phyloP scores from a whole-genome alignment of 23 tunicate genomes.

The Styela plicata region DNA sequence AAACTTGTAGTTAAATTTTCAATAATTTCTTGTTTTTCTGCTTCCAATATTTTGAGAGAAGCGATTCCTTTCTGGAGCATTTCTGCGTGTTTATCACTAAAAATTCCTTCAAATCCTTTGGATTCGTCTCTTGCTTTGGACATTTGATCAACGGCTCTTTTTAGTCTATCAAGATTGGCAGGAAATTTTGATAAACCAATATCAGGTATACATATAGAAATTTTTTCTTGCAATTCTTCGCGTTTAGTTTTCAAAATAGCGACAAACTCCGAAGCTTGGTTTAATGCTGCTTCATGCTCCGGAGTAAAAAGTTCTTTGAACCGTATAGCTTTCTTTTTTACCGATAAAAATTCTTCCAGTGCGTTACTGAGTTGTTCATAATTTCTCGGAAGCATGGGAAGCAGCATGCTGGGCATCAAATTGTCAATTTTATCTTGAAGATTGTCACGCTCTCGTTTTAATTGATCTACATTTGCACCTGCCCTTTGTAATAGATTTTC shows the following conservation, averaged over 20 bases:
- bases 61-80: constrained; percentile 4
- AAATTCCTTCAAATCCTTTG: constrained; percentile 20
- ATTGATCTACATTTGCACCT: background rate
- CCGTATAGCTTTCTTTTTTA: constrained; percentile 3
- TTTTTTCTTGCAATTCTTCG: constrained; percentile 7
- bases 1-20: background rate
- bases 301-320: constrained; percentile 16
- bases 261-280: background rate
- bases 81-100: constrained; percentile 8
- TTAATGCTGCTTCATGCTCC: background rate
- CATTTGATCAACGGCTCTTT: constrained; percentile 3
- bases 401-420: background rate
- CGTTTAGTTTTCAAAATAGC: constrained; percentile 4
- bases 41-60: constrained; percentile 1
- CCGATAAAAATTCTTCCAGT: background rate
- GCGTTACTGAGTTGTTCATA: background rate
- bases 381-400: constrained; percentile 16
- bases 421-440: background rate
- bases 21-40: background rate
- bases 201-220: background rate
- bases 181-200: constrained; percentile 13
- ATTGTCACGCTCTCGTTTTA: background rate
- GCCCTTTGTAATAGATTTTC: background rate
- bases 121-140: constrained; percentile 18
- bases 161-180: background rate